phyloP scores from a whole-genome alignment of 2,888 invertebrate species.

The Hipparchia semele region DNA sequence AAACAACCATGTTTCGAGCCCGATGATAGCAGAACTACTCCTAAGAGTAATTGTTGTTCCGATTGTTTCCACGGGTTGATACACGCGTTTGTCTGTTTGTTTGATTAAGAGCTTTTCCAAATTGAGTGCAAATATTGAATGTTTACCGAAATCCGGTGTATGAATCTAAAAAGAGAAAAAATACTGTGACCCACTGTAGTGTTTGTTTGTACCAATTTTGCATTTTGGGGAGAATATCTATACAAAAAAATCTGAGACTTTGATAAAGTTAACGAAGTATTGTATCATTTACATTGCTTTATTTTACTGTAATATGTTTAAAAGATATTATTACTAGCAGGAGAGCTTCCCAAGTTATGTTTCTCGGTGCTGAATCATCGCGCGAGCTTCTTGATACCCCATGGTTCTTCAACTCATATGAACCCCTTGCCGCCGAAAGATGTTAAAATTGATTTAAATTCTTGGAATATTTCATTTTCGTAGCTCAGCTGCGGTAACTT shows the following conservation, averaged over 20 bases:
- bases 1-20: conserved; percentile 72
- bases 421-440: neutral
- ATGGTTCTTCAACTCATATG: no score
- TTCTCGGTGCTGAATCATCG: neutral
- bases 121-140: neutral
- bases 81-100: conserved; percentile 79
- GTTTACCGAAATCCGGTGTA: neutral
- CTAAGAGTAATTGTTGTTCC: conserved; percentile 69
- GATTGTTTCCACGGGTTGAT: conserved; percentile 78
- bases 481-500: conserved; percentile 27
- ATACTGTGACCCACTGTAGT: neutral
- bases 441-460: conserved; percentile 12
- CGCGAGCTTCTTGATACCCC: no score
- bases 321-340: no score
- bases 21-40: conserved; percentile 54
- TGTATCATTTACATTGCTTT: neutral
- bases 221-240: neutral
- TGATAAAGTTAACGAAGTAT: neutral
- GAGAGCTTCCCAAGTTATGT: neutral
- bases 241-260: neutral
- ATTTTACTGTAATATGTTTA: no score
- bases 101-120: conserved; percentile 66
- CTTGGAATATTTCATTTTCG: conserved; percentile 5
- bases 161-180: neutral
- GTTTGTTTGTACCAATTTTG: neutral